Evolutionary conservation across 2,888 invertebrate species (phyloP), one percentile per base, ranked within the genome.

Genomic region (Aromia moschata): DNA sequence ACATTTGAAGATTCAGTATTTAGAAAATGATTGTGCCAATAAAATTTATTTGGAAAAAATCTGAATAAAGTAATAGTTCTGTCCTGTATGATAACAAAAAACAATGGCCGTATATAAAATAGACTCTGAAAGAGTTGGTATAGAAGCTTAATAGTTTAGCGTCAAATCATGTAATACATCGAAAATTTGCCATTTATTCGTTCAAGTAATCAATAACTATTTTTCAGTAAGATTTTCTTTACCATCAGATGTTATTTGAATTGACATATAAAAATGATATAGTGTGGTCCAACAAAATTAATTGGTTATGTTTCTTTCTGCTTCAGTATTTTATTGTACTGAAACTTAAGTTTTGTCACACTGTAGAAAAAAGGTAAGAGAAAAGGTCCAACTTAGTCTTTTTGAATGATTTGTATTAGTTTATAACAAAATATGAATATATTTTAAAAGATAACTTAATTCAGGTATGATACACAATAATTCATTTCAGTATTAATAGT

Each of bases 111-210:
- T 71, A 38, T 45, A 44, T 54, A 44, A 54, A 25, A 62, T 60
- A 65, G 56, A 53, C 56, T 47, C 47, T 11, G 9, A 20, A 38
- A 10, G 52, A 38, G 43, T 66, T 59, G 43, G 67, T 70, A 70
- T 64, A 71, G 69, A 69, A 67, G 71, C 73, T 72, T 72, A 51
- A 69, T 75, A 75, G 74, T 73, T 72, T 79, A 77, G 77, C 74
- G 71, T 75, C 70, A 63, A 73, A 74, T 72, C 76, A 75, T 77
- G 72, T 77, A 74, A 75, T 70, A 79, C 79, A 79, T 79, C 79
- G 78, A 79, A 77, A 65, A 58, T 64, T 65, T 65, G 63, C 63
- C 63, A 59, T 65, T 56, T 60, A 62, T 68, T 64, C 58, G 60
- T 60, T 41, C 16, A 16, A 41, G 12, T 15, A 17, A 38, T 49